Evolutionary conservation across 2,888 invertebrate species (phyloP), one percentile per base, ranked within the genome.

Genomic region (Ametastegia equiseti): DNA sequence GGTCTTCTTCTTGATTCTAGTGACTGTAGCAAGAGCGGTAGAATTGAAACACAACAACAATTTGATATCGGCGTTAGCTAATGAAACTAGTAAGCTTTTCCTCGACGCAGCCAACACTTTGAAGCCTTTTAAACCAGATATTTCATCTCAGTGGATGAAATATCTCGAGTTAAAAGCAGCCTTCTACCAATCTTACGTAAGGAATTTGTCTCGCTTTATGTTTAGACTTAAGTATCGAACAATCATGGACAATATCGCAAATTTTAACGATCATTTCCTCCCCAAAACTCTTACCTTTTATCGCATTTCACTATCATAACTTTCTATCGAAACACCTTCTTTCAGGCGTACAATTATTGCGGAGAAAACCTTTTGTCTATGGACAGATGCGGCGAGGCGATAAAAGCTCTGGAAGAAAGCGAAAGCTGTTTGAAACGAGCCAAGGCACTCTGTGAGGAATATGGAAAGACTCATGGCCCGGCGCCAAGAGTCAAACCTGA

Each of bases 311-410:
- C 27, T n/a, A 13, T 13, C 42, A 13, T 9, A 30, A 19, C 23
- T 19, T 33, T 50, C 9, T 5, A 23, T 57, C 9, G 11, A 7
- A 19, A 9, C 19, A 5, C 5, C 36, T 82, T 63, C 42, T 82
- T 84, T 83, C 86, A 94, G 94, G 94, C 94, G 4, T 94, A 94
- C 86, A 94, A 93, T 87, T 95, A 93, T 87, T 92, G 93, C 84
- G 95, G 94, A 36, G 94, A 94, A 85, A 93, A 93, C 83, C 89
- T 94, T 77, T 89, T 95, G 83, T 90, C 93, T 5, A 93, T 93
- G 87, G 95, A 95, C 87, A 94, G 94, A 87, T 94, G 95, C 89
- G 95, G 95, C 11, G 94, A 94, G 84, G 94, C 94, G 4, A 94
- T 95, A 81, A 90, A 93, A 85, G 93, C 94, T 45, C 90, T 95